Evolutionary conservation across 2,113 vertebrate genomes (phyloP).

Genomic region (Pycnonotus jocosus): DNA sequence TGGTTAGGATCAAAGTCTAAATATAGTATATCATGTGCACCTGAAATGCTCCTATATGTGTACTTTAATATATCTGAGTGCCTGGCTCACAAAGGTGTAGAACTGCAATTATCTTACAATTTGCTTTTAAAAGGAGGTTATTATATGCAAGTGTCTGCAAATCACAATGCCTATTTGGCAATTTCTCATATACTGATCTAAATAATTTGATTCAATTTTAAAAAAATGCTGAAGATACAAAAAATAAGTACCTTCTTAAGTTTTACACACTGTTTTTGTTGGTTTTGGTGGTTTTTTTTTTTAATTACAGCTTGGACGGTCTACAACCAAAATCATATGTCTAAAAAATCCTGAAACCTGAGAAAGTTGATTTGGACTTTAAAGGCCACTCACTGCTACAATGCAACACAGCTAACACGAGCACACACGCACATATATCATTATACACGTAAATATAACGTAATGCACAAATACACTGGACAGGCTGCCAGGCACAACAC

Average conservation of each 20-base stretch:
- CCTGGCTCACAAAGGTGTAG: not conserved
- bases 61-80: not conserved
- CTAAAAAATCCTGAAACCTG: not conserved
- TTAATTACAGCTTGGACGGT: not conserved
- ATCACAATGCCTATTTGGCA: not conserved
- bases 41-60: not conserved
- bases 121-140: not conserved
- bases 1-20: not conserved
- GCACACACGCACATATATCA: not conserved
- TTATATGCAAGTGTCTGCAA: not conserved
- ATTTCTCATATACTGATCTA: not conserved
- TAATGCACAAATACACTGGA: not conserved
- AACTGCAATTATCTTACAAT: not conserved
- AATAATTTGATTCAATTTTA: not conserved
- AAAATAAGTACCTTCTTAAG: not conserved
- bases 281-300: too few relatives aligned
- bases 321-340: not conserved
- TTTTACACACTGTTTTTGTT: not conserved
- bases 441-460: fast-evolving
- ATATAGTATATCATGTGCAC: not conserved
- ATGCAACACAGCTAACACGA: fast-evolving
- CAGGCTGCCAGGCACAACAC: not conserved
- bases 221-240: not conserved
- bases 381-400: not conserved
- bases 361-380: not conserved